These are phyloP conservation scores for Sebastiscus tertius DNA, from an alignment of 2,797 vertebrate species.

Conservation along the genomic window DNA sequence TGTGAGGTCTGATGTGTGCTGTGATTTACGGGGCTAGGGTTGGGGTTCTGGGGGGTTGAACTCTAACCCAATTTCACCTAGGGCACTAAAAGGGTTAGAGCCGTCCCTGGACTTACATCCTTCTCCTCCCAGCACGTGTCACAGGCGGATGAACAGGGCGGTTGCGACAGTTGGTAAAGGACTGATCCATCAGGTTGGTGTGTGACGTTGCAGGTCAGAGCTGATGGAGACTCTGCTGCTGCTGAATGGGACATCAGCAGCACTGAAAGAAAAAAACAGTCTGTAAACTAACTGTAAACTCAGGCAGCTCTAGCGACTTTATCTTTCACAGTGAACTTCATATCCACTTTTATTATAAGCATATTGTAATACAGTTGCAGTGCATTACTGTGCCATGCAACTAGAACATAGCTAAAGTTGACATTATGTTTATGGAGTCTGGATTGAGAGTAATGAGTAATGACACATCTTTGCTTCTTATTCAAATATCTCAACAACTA, in stretches of 20 bases:
- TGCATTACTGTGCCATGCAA: neutral
- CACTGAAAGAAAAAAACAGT: neutral
- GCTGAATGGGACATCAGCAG: neutral
- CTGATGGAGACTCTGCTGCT: fast-evolving
- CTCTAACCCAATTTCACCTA: too few relatives aligned
- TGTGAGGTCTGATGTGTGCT: too few relatives aligned
- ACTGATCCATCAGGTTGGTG: fast-evolving
- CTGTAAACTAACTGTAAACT: neutral
- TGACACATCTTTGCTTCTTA: too few relatives aligned
- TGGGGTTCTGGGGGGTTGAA: too few relatives aligned
- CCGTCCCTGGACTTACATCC: neutral
- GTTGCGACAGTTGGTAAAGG: neutral
- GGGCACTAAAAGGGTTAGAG: too few relatives aligned
- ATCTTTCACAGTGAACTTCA: neutral
- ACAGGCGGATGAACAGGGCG: neutral
- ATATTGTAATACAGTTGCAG: neutral
- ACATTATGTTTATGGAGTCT: too few relatives aligned
- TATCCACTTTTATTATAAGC: neutral
- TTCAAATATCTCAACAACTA: too few relatives aligned
- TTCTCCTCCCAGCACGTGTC: fast-evolving
- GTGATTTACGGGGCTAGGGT: too few relatives aligned
- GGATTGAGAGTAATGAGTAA: too few relatives aligned
- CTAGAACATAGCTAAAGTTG: too few relatives aligned
- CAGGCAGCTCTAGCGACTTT: neutral
- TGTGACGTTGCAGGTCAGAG: neutral